Conservation (phyloP, 2,797 vertebrate species). For the Sebastes alutus region DNA sequence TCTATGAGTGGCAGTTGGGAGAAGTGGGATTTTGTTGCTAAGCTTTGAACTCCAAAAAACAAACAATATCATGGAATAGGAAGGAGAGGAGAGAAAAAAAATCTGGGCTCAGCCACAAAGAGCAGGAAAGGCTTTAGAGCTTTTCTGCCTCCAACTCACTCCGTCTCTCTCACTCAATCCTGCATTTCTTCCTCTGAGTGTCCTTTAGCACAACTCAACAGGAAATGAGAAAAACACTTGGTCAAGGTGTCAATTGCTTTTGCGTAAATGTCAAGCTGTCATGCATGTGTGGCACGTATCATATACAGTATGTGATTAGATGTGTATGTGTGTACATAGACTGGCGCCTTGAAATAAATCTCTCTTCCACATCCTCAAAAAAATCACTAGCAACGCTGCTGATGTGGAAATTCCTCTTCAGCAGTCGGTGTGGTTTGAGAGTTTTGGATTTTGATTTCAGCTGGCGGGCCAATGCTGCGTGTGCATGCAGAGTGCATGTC, state of each 20-base stretch:
- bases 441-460: slow-evolving; percentile 56
- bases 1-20: slow-evolving; percentile 78
- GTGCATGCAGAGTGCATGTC: slow-evolving; percentile 22
- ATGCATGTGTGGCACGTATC: slow-evolving; percentile 38
- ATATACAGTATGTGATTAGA: slow-evolving; percentile 46
- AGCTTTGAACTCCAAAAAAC: slow-evolving; percentile 83
- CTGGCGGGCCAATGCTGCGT: slow-evolving; percentile 24
- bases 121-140: slow-evolving; percentile 73
- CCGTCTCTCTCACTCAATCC: slow-evolving; percentile 59
- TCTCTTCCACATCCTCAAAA: slow-evolving; percentile 55
- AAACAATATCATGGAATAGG: slow-evolving; percentile 80
- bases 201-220: slow-evolving; percentile 41
- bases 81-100: slow-evolving; percentile 50
- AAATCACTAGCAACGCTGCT: slow-evolving; percentile 61
- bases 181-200: slow-evolving; percentile 46
- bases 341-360: slow-evolving; percentile 61
- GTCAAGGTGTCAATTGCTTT: slow-evolving; percentile 66
- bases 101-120: slow-evolving; percentile 76
- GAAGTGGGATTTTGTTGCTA: slow-evolving; percentile 81
- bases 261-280: slow-evolving; percentile 47
- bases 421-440: slow-evolving; percentile 43
- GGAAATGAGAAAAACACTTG: slow-evolving; percentile 75
- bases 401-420: slow-evolving; percentile 60
- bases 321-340: slow-evolving; percentile 45
- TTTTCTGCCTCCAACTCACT: slow-evolving; percentile 62